A percentile compares a stretch with the other conserved stretches of the same genome.
These are phyloP conservation scores for Austrolebias charrua DNA, from an alignment of 2,797 vertebrate genomes.

Conservation along the genomic window DNA sequence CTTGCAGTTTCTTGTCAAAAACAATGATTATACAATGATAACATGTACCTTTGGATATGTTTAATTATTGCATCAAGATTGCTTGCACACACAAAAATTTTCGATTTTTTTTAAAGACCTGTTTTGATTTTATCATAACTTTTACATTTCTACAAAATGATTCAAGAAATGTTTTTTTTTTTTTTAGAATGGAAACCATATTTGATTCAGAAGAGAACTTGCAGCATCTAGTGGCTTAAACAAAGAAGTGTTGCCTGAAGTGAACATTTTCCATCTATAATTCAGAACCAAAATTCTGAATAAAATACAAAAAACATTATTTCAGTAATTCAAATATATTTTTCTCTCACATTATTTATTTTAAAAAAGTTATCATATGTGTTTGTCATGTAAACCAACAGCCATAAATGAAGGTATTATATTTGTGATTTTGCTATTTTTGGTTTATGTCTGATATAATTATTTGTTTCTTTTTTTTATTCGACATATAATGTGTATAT, in stretches of 20 bases:
- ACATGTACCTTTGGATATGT: constrained; percentile 74
- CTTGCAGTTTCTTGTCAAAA: constrained; percentile 78
- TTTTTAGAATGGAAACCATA: constrained; percentile 8
- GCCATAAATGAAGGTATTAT: not conserved
- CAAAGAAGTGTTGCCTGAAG: constrained; percentile 14
- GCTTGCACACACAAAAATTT: constrained; percentile 49
- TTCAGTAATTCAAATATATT: not conserved
- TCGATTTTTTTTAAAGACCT: constrained; percentile 52
- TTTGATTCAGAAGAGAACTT: constrained; percentile 49
- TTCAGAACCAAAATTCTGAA: constrained; percentile 6
- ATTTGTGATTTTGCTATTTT: constrained; percentile 16
- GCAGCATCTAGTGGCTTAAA: constrained; percentile 63
- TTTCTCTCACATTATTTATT: not conserved
- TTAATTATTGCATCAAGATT: constrained; percentile 60
- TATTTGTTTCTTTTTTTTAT: constrained; percentile 19
- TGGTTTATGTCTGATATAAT: constrained; percentile 21
- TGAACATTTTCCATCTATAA: constrained; percentile 15
- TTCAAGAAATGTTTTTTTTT: constrained; percentile 12
- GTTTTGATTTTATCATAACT: constrained; percentile 47
- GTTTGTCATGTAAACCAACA: constrained; percentile 2
- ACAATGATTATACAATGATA: constrained; percentile 65
- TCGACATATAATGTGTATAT: constrained; percentile 33
- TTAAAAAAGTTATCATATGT: not conserved
- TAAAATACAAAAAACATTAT: not conserved
- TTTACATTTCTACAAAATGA: constrained; percentile 49